Percentiles rank a stretch among this genome's conserved stretches.
Evolutionary conservation across 2,888 invertebrate species (phyloP).

Genomic region (Melieria crassipennis): DNA sequence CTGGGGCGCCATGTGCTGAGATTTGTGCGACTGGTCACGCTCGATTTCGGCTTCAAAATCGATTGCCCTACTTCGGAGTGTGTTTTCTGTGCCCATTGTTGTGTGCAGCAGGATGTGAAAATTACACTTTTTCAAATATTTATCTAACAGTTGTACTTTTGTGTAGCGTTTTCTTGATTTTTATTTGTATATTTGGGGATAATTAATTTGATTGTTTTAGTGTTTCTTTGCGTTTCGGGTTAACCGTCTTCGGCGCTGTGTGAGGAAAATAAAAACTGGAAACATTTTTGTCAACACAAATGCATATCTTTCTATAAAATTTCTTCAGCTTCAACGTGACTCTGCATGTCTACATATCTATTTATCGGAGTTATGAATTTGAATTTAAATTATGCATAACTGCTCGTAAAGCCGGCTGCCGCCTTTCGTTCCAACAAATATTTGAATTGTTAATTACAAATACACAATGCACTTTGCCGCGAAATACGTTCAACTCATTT

Average conservation of each 20-base stretch:
- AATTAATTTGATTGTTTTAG: too few relatives aligned
- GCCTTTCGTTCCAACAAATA: constrained; percentile 12
- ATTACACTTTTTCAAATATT: not conserved
- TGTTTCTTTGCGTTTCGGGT: too few relatives aligned
- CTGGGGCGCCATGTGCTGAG: constrained; percentile 33
- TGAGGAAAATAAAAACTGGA: too few relatives aligned
- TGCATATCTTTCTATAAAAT: too few relatives aligned
- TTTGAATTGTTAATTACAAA: constrained; percentile 33
- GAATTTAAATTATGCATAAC: not conserved
- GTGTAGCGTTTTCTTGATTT: too few relatives aligned
- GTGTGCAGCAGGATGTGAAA: not conserved
- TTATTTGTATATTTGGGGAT: too few relatives aligned
- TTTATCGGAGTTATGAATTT: not conserved
- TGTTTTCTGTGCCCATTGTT: not conserved
- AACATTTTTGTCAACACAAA: too few relatives aligned
- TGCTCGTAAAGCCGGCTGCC: not conserved
- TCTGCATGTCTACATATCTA: not conserved
- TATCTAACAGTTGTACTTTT: not conserved
- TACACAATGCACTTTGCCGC: not conserved
- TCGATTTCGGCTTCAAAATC: constrained; percentile 6
- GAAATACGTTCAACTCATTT: not conserved
- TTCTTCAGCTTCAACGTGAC: too few relatives aligned
- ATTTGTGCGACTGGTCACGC: constrained; percentile 2
- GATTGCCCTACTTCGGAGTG: too few relatives aligned
- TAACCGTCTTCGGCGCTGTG: too few relatives aligned